Evolutionary conservation across 1,140 invertebrate genomes (phyloP).

Genomic region (Drosophila seguyi): DNA sequence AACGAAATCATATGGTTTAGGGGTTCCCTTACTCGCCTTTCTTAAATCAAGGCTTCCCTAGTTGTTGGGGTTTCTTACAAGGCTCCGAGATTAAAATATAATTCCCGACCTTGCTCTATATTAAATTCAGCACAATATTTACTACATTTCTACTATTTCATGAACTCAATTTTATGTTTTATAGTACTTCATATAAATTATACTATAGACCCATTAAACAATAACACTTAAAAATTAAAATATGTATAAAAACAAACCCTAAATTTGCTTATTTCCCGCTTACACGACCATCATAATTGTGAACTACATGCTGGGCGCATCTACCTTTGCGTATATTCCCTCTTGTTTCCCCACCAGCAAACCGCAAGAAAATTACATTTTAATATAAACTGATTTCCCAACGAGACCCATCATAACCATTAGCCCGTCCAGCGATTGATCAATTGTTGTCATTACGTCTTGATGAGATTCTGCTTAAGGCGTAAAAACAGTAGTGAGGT

Average conservation of each 20-base stretch:
- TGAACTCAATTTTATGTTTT: neutral
- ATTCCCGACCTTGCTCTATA: too few species aligned
- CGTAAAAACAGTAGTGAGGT: conserved; percentile 85
- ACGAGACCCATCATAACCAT: conserved; percentile 53
- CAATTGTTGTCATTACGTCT: conserved; percentile 80
- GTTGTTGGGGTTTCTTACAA: neutral
- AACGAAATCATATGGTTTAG: neutral
- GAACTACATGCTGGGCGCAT: neutral
- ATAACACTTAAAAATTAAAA: too few species aligned
- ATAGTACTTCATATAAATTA: neutral
- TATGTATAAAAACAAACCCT: neutral
- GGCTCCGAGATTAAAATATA: too few species aligned
- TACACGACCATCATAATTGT: conserved; percentile 15
- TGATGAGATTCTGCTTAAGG: conserved; percentile 85
- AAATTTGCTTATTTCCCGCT: neutral
- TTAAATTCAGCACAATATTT: neutral
- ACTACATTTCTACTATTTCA: neutral
- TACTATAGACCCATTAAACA: neutral
- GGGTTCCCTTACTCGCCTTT: neutral
- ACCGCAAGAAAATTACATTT: conserved; percentile 74
- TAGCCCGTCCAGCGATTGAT: conserved; percentile 65
- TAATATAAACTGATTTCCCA: conserved; percentile 69
- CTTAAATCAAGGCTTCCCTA: neutral
- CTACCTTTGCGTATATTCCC: neutral
- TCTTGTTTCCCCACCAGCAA: neutral